A percentile compares a stretch with the other conserved stretches of the same genome.
These are phyloP conservation scores for Paelopatides confundens DNA, from an alignment of 53 echinoderm and acorn worm genomes.

Conservation along the genomic window DNA sequence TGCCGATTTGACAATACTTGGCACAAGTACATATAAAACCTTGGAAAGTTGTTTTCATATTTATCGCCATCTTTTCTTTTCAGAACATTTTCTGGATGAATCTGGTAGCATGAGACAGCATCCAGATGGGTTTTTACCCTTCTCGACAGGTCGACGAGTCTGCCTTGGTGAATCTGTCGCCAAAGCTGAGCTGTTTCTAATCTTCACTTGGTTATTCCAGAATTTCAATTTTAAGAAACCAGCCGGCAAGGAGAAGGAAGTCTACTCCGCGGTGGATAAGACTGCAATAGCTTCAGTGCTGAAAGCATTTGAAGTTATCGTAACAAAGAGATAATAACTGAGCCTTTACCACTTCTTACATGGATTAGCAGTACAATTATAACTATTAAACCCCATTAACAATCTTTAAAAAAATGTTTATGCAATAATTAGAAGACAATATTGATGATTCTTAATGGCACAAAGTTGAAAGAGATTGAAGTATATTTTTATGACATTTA, in stretches of 20 bases:
- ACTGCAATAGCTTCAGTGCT: background rate
- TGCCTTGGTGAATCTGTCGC: conserved; percentile 87
- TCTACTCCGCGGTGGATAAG: background rate
- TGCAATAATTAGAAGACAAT: no score
- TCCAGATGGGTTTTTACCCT: conserved; percentile 76
- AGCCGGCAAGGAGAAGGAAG: conserved; percentile 62
- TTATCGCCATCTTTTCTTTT: background rate
- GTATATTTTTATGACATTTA: no score
- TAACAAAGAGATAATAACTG: background rate
- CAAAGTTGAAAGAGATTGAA: no score
- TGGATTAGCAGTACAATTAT: no score
- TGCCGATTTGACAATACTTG: no score
- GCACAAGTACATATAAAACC: no score
- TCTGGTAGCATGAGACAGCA: conserved; percentile 54
- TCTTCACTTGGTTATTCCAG: conserved; percentile 81
- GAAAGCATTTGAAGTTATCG: background rate
- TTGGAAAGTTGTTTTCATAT: no score
- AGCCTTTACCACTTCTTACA: no score
- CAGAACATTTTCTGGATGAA: conserved; percentile 82
- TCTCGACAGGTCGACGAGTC: conserved; percentile 74
- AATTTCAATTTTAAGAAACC: conserved; percentile 73
- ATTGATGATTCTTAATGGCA: no score
- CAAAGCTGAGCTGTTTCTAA: conserved; percentile 79
- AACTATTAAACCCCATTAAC: no score
- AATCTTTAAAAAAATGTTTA: no score